Conservation (phyloP, 2,113 vertebrate genomes). For the Cavia porcellus region DNA sequence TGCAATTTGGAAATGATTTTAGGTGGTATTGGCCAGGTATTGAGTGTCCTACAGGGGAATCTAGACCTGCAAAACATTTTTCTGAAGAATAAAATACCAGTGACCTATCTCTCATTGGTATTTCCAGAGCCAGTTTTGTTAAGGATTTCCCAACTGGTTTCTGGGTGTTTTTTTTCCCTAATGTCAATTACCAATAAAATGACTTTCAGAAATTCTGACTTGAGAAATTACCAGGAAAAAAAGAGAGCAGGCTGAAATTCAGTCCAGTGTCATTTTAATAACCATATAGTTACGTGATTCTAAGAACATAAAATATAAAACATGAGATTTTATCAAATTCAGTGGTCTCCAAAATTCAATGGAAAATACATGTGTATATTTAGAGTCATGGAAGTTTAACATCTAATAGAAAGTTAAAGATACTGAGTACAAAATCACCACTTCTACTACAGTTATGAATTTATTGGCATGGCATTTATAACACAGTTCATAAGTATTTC, state of each 20-base stretch:
- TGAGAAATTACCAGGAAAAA: background rate
- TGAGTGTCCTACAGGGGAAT: background rate
- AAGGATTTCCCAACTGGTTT: background rate
- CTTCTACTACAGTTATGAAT: background rate
- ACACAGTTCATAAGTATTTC: background rate
- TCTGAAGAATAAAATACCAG: background rate
- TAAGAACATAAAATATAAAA: constrained; percentile 40
- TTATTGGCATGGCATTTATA: background rate
- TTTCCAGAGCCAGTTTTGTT: background rate
- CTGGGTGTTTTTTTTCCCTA: background rate
- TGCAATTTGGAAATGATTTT: background rate
- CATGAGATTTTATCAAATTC: background rate
- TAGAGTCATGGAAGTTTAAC: background rate
- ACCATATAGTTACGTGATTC: background rate
- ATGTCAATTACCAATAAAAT: background rate
- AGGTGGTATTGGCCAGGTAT: background rate
- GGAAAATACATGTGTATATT: background rate
- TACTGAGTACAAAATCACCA: background rate
- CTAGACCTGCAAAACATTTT: background rate
- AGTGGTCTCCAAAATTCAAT: constrained; percentile 9
- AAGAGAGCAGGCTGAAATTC: background rate
- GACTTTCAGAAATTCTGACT: background rate
- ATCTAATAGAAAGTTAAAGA: constrained; percentile 30
- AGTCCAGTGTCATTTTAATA: background rate
- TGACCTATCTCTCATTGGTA: background rate